Evolutionary conservation across 2,797 vertebrate genomes (phyloP), one percentile per base, ranked within the genome.

Genomic region (Meda fulgida): DNA sequence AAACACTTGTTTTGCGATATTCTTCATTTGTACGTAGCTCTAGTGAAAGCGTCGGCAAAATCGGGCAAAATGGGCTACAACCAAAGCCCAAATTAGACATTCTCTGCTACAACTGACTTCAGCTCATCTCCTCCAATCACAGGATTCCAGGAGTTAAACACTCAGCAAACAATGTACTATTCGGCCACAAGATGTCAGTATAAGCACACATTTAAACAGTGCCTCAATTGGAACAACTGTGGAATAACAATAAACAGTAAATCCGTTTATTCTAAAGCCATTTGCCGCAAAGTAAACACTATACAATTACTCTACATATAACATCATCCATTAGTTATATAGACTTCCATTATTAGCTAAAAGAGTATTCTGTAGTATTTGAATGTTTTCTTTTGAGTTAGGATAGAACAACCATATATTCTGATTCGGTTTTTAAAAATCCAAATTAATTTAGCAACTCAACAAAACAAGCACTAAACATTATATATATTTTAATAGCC

Each of bases 111-210:
- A 60, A 7, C 5, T 29, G 26, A 66, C 38, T 26, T 18, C 8
- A 31, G 26, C 14, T 65, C 3, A 79, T 79, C 5, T 60, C 4
- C 38, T 46, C 10, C 10, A 53, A 36, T 14, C 60, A 71, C 19
- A 36, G 4, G 67, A 43, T 23, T 36, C 16, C 7, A 10, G 65
- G 26, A 31, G 7, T 6, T 26, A 4, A 65, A 66, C 21, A 63
- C 13, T 34, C 29, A 19, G n/a, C 11, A 26, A 75, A 65, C 21
- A 48, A 48, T 83, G 29, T 67, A 76, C 43, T 40, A 11, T 40
- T 46, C 11, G 4, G 8, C 89, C 93, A 93, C 89, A 72, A 89
- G 93, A 82, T 87, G 93, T 91, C 89, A 84, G 40, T 18, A 89
- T 40, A 90, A 23, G 73, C 77, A 83, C 82, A 85, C 0, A 40